Conservation (phyloP, 2,888 invertebrate species). For the Hololepta plana region DNA sequence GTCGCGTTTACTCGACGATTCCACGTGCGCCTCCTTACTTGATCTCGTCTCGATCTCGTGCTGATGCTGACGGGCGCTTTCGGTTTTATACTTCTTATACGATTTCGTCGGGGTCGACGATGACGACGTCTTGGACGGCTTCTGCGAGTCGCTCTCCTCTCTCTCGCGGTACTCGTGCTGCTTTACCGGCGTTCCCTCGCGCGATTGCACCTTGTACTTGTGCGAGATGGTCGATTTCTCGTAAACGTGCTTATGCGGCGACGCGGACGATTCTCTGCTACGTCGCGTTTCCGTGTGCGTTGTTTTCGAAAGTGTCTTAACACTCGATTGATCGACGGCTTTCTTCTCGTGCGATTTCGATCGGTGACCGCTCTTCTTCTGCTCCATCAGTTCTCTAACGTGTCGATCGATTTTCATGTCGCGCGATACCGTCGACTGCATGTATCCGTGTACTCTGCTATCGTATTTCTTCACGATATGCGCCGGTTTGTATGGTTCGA, state of each 20-base stretch:
- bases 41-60: too few species aligned
- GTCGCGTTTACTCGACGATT: too few species aligned
- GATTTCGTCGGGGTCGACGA: too few species aligned
- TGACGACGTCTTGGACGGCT: too few species aligned
- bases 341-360: conserved; percentile 18
- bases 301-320: too few species aligned
- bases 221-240: conserved; percentile 15
- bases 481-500: conserved; percentile 10
- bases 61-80: too few species aligned
- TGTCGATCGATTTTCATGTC: conserved; percentile 31
- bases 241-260: conserved; percentile 11
- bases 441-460: conserved; percentile 30
- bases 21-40: too few species aligned
- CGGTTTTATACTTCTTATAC: too few species aligned
- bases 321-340: conserved; percentile 19
- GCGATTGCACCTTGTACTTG: conserved; percentile 14
- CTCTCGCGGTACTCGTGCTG: conserved; percentile 3
- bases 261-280: conserved; percentile 4
- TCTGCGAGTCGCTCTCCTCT: conserved; percentile 2
- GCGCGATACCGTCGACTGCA: conserved; percentile 39
- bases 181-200: conserved; percentile 12
- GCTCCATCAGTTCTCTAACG: conserved; percentile 8
- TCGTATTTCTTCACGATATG: conserved; percentile 15
- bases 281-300: conserved; percentile 8
- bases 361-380: conserved; percentile 7